Conservation (phyloP, 2,113 vertebrate species). For the Pseudopipra pipra region DNA sequence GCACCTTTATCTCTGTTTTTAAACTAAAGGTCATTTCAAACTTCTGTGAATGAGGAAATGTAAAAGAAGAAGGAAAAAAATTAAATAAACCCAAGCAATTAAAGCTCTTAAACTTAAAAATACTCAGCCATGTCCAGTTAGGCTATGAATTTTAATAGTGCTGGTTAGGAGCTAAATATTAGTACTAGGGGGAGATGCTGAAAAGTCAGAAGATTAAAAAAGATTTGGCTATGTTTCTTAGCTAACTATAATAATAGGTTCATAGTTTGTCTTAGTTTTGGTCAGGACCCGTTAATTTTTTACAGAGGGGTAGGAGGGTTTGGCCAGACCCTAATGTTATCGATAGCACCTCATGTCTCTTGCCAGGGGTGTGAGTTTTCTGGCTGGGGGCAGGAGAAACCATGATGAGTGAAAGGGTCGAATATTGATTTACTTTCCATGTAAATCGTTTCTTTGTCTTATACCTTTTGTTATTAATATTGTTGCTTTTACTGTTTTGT, state of each 20-base stretch:
- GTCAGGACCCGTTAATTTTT: background rate
- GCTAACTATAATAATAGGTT: background rate
- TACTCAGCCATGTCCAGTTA: background rate
- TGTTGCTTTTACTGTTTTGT: background rate
- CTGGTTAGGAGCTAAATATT: background rate
- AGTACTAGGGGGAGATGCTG: fast-evolving
- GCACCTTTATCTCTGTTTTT: background rate
- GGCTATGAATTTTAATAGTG: background rate
- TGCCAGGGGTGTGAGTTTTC: background rate
- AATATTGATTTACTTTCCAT: background rate
- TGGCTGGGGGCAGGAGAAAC: background rate
- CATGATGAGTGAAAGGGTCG: background rate
- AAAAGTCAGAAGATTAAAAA: background rate
- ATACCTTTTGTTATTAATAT: background rate
- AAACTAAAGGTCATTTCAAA: background rate
- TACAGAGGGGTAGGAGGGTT: background rate
- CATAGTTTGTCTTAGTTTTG: background rate
- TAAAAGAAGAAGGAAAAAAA: background rate
- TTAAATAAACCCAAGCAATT: background rate
- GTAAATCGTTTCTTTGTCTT: background rate
- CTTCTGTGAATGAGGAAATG: background rate
- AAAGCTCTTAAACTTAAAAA: background rate
- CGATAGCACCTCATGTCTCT: background rate
- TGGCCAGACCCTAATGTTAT: background rate
- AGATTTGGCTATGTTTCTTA: background rate